Base-by-base conservation (phyloP, 1,140 invertebrate genomes). In the Antheraea pernyi region DNA sequence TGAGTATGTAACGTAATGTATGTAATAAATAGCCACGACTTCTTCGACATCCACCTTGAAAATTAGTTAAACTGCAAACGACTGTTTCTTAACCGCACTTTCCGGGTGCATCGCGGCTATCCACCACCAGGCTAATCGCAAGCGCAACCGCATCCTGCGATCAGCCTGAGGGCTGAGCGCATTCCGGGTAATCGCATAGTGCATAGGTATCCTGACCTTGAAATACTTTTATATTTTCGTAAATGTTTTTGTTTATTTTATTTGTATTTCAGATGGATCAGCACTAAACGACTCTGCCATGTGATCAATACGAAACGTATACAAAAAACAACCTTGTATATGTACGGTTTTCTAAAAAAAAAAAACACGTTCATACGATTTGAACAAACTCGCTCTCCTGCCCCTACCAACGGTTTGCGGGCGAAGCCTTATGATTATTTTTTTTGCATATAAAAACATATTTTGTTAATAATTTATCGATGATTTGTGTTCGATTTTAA, bases 391-490 rank as follows among this genome's bases (percentile, higher is more conserved):
- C 48, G 68, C 65, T 30, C 62, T 58, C n/a, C 22, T 59, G 59
- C 67, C 65, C 60, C 58, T 67, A 68, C 59, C 69, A 73, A 19
- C 70, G 71, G 68, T 48, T 67, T 30, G 18, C 42, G 42, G 64
- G 37, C 37, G 18, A 13, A 19, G 42, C 42, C 36, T 37, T 37
- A 65, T 11, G 75, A 76, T 69, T 81, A 75, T 83, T 80, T 83
- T 83, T 77, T 82, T 82, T 82, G 77, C 81, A 84, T 84, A 83
- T 84, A 83, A 76, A 67, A 82, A 89, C 79, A 83, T 88, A 85
- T 86, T 90, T 88, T 88, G 85, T 88, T 88, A 87, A 82, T 77
- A 76, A 78, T 86, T 82, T 84, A 83, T 86, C 75, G 69, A 76
- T 75, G 67, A 76, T 80, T 82, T 84, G 73, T 81, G 81, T 76